Evolutionary conservation across 1,140 invertebrate genomes (phyloP), one percentile per base, ranked within the genome.

Genomic region (Drosophila tropicalis): DNA sequence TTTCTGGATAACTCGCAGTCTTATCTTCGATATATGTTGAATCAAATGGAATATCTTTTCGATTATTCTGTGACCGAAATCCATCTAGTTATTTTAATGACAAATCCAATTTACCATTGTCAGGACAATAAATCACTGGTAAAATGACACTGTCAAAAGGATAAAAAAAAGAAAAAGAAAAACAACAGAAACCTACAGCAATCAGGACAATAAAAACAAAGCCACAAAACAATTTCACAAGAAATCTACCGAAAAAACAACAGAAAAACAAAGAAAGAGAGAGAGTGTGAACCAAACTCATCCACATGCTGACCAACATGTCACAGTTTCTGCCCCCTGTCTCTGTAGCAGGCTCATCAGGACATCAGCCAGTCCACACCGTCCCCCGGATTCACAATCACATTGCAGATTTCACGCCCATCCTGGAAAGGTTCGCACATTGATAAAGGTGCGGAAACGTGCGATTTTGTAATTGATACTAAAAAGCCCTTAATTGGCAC

Each of bases 401-500:
- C 44, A 51, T 51, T 39, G 36, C 36, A 39, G 36, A 39, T 39
- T 51, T 51, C 44, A 51, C 44, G 44, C 44, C 44, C 44, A 15
- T 51, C 22, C 39, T 5, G 29, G 29, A 19, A 58, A 36, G 13
- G 34, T 60, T 44, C 63, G 67, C 67, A 78, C 66, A 76, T 71
- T 81, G 84, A 84, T 72, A 79, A 84, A 91, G 89, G 89, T 89
- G 84, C 76, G 89, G 81, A 90, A 83, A 91, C 90, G 90, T 91
- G 89, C 76, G 85, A 82, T 78, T 91, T 91, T 91, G 89, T 91
- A 91, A 91, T 91, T 91, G 89, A 91, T 91, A 91, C 89, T 91
- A 91, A 91, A 91, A 91, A 91, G 89, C 89, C 89, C 89, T 91
- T 91, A 91, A 91, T 91, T 91, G 89, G 89, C 89, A 91, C 89